Conservation (phyloP, 2,888 invertebrate genomes). For the Tipula lateralis region DNA sequence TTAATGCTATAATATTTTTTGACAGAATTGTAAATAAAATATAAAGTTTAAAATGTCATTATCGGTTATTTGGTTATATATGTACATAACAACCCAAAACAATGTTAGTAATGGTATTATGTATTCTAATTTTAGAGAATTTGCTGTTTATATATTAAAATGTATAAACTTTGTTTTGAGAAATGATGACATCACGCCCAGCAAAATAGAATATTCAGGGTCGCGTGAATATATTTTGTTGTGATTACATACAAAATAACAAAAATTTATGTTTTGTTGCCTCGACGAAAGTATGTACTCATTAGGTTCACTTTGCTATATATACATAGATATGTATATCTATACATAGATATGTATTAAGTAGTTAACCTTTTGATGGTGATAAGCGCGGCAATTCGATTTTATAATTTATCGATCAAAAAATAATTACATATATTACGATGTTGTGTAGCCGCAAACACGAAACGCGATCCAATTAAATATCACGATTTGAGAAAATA, state of each 20-base stretch:
- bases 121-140: background rate
- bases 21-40: background rate
- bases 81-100: background rate
- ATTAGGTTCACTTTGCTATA: no score
- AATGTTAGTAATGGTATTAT: background rate
- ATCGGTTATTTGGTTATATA: background rate
- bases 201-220: background rate
- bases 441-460: background rate
- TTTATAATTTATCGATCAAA: background rate
- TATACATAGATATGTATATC: background rate
- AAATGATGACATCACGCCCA: slow-evolving; percentile 20
- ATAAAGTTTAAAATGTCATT: background rate
- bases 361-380: background rate
- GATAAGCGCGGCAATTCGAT: background rate
- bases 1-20: background rate
- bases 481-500: background rate
- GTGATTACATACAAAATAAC: background rate
- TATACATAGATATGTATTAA: background rate
- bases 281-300: background rate
- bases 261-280: background rate
- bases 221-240: background rate
- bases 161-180: slow-evolving; percentile 29
- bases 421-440: background rate
- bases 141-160: background rate
- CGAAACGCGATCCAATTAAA: background rate